A percentile compares a stretch with the other conserved stretches of the same genome.
Conservation (phyloP, 2,113 vertebrate genomes). For the Connochaetes taurinus region DNA sequence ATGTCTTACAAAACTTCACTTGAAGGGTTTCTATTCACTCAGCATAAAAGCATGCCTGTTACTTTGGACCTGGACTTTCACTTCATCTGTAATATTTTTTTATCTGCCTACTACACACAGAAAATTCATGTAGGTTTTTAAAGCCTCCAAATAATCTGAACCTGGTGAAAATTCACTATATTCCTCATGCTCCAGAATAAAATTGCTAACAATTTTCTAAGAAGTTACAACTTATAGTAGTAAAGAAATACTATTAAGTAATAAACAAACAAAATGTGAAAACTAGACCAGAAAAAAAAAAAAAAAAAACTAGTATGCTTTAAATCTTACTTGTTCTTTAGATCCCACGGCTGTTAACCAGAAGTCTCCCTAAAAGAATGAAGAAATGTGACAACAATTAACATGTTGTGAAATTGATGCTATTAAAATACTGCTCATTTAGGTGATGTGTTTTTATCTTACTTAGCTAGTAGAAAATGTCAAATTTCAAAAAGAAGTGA, state of each 20-base stretch:
- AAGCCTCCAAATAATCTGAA: neutral
- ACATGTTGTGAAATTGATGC: conserved; percentile 46
- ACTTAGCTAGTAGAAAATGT: neutral
- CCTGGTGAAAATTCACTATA: neutral
- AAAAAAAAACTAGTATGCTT: neutral
- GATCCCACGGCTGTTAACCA: conserved; percentile 63
- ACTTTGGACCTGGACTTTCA: neutral
- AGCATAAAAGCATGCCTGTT: neutral
- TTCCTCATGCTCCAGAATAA: neutral
- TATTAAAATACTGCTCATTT: conserved; percentile 41
- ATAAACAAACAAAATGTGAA: conserved; percentile 25
- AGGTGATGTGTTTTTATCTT: neutral
- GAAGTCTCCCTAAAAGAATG: conserved; percentile 71
- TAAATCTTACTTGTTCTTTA: conserved; percentile 79
- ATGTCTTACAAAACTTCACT: neutral
- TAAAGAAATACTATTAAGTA: conserved; percentile 7
- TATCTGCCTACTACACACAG: neutral
- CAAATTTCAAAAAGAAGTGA: neutral
- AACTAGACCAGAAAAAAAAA: neutral
- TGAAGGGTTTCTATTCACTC: neutral
- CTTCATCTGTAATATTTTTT: neutral
- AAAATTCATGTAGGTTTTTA: conserved; percentile 21
- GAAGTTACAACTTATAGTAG: neutral
- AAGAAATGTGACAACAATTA: conserved; percentile 54
- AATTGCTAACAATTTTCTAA: neutral